phyloP scores from a whole-genome alignment of 2,888 invertebrate species.

The Catonia carolina region DNA sequence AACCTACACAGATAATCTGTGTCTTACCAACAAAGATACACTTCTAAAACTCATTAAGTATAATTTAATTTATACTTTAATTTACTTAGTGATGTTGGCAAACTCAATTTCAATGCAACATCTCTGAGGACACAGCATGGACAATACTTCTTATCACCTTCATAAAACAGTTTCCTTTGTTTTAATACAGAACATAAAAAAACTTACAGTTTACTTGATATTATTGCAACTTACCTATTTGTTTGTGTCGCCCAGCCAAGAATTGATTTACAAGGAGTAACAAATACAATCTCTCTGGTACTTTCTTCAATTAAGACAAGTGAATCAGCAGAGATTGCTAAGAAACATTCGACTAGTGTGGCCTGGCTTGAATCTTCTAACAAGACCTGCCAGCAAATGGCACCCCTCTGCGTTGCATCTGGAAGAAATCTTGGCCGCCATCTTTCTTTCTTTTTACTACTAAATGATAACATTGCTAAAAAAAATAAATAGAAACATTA shows the following conservation, averaged over 20 bases:
- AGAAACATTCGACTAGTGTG: slow-evolving; percentile 62
- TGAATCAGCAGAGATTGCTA: slow-evolving; percentile 82
- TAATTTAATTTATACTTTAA: too few species aligned
- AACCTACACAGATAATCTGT: too few species aligned
- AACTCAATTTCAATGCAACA: too few species aligned
- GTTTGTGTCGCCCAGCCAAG: slow-evolving; percentile 62
- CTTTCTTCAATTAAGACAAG: slow-evolving; percentile 80
- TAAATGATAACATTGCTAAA: slow-evolving; percentile 65
- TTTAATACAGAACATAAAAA: too few species aligned
- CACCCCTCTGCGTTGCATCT: slow-evolving; percentile 66
- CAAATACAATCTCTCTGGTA: slow-evolving; percentile 75
- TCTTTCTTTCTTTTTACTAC: slow-evolving; percentile 71
- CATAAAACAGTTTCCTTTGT: too few species aligned
- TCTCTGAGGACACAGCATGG: too few species aligned
- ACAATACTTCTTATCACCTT: too few species aligned
- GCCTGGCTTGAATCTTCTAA: slow-evolving; percentile 62
- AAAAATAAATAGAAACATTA: slow-evolving; percentile 32
- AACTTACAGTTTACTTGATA: too few species aligned
- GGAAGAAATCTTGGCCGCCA: slow-evolving; percentile 64
- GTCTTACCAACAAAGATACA: too few species aligned
- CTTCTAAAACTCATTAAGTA: too few species aligned
- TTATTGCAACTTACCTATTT: slow-evolving; percentile 46
- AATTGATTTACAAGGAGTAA: slow-evolving; percentile 74
- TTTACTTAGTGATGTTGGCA: too few species aligned
- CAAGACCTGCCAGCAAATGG: slow-evolving; percentile 74